Conservation (phyloP, 2,888 invertebrate genomes). For the Ferdinandea cuprea region DNA sequence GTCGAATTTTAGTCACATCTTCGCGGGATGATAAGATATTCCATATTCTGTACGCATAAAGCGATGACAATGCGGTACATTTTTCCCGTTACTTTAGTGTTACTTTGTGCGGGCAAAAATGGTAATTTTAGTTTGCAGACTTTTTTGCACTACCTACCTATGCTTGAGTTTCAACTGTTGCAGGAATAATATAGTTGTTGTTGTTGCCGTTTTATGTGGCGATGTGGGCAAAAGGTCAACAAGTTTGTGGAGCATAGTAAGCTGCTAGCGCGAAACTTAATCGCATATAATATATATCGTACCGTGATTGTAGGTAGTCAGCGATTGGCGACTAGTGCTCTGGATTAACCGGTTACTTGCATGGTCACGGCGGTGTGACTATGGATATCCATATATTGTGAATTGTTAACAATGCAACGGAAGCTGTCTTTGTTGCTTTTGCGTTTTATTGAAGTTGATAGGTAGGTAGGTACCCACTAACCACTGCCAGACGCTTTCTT, state of each 20-base stretch:
- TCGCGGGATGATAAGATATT: slow-evolving; percentile 37
- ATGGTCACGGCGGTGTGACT: slow-evolving; percentile 68
- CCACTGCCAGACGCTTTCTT: slow-evolving; percentile 7
- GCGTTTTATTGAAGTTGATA: not conserved
- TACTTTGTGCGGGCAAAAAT: slow-evolving; percentile 35
- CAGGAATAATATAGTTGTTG: slow-evolving; percentile 9
- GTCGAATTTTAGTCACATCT: slow-evolving; percentile 71
- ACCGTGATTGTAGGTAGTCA: slow-evolving; percentile 43
- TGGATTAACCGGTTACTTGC: slow-evolving; percentile 71
- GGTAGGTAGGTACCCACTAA: too few species aligned
- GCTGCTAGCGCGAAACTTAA: slow-evolving; percentile 60
- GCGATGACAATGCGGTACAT: slow-evolving; percentile 33
- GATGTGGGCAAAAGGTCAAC: slow-evolving; percentile 72
- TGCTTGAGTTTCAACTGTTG: slow-evolving; percentile 27
- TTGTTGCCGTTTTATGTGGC: slow-evolving; percentile 1
- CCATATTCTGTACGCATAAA: slow-evolving; percentile 15
- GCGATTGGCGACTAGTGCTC: slow-evolving; percentile 63
- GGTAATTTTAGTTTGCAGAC: slow-evolving; percentile 39
- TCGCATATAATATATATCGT: slow-evolving; percentile 45
- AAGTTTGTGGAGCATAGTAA: slow-evolving; percentile 55
- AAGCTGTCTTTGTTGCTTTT: slow-evolving; percentile 48
- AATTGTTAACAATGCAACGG: slow-evolving; percentile 67
- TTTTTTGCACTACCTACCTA: not conserved
- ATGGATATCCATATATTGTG: slow-evolving; percentile 57
- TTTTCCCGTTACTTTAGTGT: slow-evolving; percentile 37